phyloP scores from a whole-genome alignment of 37 sponge, comb jelly and placozoan genomes.

The Beroe forskalii region DNA sequence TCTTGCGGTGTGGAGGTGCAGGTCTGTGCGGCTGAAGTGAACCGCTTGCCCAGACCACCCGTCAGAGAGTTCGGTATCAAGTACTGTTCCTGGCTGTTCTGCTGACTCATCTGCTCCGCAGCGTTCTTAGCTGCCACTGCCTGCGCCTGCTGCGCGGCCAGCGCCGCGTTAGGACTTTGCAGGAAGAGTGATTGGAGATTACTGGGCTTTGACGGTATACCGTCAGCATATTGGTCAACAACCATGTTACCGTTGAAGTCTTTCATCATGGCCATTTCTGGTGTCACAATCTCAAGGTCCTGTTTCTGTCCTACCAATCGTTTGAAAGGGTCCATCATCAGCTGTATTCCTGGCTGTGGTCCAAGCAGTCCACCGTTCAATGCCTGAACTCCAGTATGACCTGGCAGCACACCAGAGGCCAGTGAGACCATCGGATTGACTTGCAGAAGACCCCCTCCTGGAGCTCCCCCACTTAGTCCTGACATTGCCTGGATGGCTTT shows the following conservation, averaged over 20 bases:
- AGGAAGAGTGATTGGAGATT: constrained; percentile 15
- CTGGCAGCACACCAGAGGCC: neutral
- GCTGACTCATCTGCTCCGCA: constrained; percentile 1
- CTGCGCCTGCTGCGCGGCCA: constrained; percentile 13
- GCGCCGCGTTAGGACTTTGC: constrained; percentile 10
- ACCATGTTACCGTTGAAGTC: constrained; percentile 46
- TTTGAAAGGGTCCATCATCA: constrained; percentile 61
- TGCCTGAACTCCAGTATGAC: neutral
- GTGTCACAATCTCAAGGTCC: constrained; percentile 48
- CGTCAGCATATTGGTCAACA: constrained; percentile 54
- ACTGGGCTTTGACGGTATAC: neutral
- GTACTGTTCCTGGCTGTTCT: constrained; percentile 28
- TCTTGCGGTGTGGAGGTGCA: constrained; percentile 6
- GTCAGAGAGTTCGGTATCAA: constrained; percentile 32
- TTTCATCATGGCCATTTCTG: constrained; percentile 65
- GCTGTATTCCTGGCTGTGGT: neutral
- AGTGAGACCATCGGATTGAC: constrained; percentile 17
- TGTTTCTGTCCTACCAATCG: constrained; percentile 40
- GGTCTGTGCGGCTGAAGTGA: neutral
- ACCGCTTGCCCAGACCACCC: constrained; percentile 31
- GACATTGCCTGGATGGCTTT: constrained; percentile 61
- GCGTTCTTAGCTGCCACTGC: neutral
- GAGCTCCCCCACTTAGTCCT: neutral
- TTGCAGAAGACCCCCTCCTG: neutral
- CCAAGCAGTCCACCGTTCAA: constrained; percentile 23